phyloP scores from a whole-genome alignment of 2,888 invertebrate genomes.

The Synanthedon tipuliformis region DNA sequence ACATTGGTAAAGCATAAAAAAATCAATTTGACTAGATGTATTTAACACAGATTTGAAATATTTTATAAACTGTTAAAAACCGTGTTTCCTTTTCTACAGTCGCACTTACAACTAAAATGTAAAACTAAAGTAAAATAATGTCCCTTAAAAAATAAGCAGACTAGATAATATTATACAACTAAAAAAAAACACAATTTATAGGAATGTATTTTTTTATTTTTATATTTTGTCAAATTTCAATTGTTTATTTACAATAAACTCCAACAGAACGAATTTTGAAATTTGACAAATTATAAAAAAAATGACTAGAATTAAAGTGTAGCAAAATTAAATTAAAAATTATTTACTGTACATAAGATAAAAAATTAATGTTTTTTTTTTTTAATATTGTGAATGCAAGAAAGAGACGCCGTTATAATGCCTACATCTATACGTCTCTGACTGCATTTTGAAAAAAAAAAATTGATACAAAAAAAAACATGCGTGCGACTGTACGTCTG shows the following conservation, averaged over 20 bases:
- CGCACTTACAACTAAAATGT: conserved; percentile 32
- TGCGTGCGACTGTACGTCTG: conserved; percentile 55
- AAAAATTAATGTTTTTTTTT: too few species aligned
- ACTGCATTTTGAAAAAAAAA: neutral
- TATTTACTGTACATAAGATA: too few species aligned
- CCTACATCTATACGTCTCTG: neutral
- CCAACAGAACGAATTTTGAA: neutral
- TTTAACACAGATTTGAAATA: conserved; percentile 28
- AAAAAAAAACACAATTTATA: conserved; percentile 2
- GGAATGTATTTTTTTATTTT: conserved; percentile 1
- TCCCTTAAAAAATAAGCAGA: conserved; percentile 1
- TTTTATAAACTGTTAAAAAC: conserved; percentile 14
- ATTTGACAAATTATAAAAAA: neutral
- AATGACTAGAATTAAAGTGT: neutral
- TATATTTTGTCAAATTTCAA: conserved; percentile 9
- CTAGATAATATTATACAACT: conserved; percentile 12
- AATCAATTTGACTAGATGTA: conserved; percentile 64
- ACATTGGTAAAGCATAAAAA: conserved; percentile 39
- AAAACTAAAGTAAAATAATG: neutral
- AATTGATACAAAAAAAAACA: neutral
- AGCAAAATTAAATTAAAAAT: neutral
- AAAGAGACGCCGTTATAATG: neutral
- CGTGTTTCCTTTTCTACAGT: conserved; percentile 32
- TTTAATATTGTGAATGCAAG: neutral
- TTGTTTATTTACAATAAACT: neutral